These are phyloP conservation scores for Cantharis rustica DNA, from an alignment of 2,888 invertebrate species.

Conservation along the genomic window DNA sequence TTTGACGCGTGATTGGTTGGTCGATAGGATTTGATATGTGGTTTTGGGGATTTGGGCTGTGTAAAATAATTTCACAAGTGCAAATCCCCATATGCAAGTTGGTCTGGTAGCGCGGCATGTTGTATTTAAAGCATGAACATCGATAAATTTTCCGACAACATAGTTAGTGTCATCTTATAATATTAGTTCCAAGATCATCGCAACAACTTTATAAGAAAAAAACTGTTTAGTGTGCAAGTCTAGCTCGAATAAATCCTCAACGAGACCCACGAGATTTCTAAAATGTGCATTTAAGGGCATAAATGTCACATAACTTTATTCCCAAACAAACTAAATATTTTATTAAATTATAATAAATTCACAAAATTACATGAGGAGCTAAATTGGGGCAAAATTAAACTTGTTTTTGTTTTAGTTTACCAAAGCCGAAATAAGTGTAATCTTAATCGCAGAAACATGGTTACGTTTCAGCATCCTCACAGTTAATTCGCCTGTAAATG, in stretches of 20 bases:
- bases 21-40: neutral
- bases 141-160: slow-evolving; percentile 23
- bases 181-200: slow-evolving; percentile 30
- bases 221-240: slow-evolving; percentile 29
- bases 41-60: neutral
- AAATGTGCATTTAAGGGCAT: slow-evolving; percentile 26
- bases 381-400: neutral
- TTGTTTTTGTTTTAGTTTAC: neutral
- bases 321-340: neutral
- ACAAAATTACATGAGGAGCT: neutral
- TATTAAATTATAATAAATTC: neutral
- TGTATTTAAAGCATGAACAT: slow-evolving; percentile 21
- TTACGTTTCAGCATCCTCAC: neutral
- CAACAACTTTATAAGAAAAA: slow-evolving; percentile 22
- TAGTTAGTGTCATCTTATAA: slow-evolving; percentile 29
- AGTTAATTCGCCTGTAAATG: neutral
- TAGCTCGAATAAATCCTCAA: slow-evolving; percentile 23
- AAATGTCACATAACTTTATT: slow-evolving; percentile 14
- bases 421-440: neutral
- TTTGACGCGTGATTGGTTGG: neutral
- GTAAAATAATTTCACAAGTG: neutral
- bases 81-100: neutral
- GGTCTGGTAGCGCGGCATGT: slow-evolving; percentile 3
- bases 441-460: neutral
- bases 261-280: slow-evolving; percentile 22